Evolutionary conservation across 2,797 vertebrate genomes (phyloP).

Genomic region (Protonibea diacanthus): DNA sequence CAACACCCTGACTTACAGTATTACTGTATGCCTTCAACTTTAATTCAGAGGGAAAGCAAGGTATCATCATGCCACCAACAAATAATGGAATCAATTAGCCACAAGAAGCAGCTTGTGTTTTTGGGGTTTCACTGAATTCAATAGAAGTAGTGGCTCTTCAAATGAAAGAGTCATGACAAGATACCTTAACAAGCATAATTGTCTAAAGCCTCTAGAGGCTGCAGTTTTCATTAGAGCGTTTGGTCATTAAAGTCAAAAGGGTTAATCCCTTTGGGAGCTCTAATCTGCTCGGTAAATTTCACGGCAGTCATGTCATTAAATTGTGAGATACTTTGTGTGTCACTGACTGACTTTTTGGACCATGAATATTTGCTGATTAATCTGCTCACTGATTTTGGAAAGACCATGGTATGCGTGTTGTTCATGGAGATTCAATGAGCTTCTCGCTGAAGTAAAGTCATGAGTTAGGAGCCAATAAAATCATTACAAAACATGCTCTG

Average conservation of each 20-base stretch:
- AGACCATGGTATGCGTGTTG: not conserved
- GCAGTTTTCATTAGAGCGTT: conserved; percentile 33
- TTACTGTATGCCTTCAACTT: not conserved
- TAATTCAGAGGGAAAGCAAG: conserved; percentile 8
- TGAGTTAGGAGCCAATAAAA: conserved; percentile 8
- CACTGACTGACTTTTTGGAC: conserved; percentile 11
- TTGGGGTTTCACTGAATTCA: conserved; percentile 3
- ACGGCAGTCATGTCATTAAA: conserved; percentile 14
- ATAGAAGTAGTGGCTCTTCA: conserved; percentile 4
- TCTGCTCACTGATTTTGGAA: conserved; percentile 27
- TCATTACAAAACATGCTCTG: not conserved
- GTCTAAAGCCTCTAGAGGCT: conserved; percentile 38
- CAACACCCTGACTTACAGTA: not conserved
- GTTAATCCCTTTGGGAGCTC: conserved; percentile 42
- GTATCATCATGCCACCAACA: not conserved
- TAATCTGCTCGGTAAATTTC: conserved; percentile 48
- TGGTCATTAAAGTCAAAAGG: conserved; percentile 54
- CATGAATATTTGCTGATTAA: not conserved
- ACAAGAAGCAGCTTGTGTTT: not conserved
- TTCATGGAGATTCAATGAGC: not conserved
- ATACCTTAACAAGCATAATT: conserved; percentile 39
- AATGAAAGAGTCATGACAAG: conserved; percentile 26
- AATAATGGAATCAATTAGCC: not conserved
- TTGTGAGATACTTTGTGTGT: conserved; percentile 12
- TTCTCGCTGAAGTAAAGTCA: not conserved